Base-by-base conservation (phyloP, 2,888 invertebrate species). In the Drosophila neonasuta region DNA sequence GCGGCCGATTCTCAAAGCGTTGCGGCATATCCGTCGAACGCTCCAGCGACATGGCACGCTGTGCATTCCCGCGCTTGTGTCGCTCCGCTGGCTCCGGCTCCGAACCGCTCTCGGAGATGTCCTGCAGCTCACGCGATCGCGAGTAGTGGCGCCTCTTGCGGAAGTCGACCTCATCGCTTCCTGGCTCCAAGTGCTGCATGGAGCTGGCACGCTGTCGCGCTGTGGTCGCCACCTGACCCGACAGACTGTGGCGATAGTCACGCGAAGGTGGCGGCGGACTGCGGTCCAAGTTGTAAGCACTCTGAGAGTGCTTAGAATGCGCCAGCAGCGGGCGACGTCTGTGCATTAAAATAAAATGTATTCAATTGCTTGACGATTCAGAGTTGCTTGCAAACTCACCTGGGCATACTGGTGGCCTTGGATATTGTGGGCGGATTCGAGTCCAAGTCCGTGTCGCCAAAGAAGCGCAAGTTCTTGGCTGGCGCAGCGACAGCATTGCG, bases 381-480 rank as follows among this genome's bases (percentile, higher is more conserved):
- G 24, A 24, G 17, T n/a, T 4, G 17, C 4, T 30, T 20, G 11
- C 2, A 10, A 2, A n/a, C 79, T 75, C 6, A 91, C 91, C 88
- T 88, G 13, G 85, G 84, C 58, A 86, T 88, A 20, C 82, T 87
- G 77, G 79, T 84, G 52, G 83, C 83, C 90, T 80, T 92, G 87
- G 81, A 91, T 72, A 92, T 85, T 71, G 93, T 93, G 13, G 92
- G 92, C 29, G 92, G 92, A 88, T 94, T 94, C 10, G 96, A 95
- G 82, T 96, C 96, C 67, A 93, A 92, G 88, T 96, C 96, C 9
- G 96, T 96, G 90, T 96, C 96, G 17, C 96, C 96, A 90, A 96
- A 96, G 92, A 96, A 96, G 52, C 96, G 93, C 10, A 96, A 92
- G 91, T 93, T 96, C 89, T 95, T 96, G 24, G 87, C 82, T 1